Conservation (phyloP, 1,140 invertebrate genomes). For the Aethina tumida region DNA sequence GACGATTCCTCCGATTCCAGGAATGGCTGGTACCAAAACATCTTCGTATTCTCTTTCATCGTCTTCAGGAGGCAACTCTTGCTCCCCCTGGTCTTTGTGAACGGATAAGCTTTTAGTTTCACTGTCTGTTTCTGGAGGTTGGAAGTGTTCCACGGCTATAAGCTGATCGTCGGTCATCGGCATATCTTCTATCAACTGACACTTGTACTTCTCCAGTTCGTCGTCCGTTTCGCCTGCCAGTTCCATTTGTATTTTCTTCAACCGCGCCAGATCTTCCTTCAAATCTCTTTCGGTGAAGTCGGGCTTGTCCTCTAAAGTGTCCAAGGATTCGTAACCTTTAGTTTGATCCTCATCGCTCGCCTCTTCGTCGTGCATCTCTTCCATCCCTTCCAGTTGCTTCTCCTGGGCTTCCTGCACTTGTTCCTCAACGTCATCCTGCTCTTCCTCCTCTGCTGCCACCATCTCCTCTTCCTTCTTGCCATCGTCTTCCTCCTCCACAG, state of each 20-base stretch:
- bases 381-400: conserved; percentile 2
- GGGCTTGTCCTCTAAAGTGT: conserved; percentile 2
- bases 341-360: conserved; percentile 5
- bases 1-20: conserved; percentile 45
- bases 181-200: conserved; percentile 19
- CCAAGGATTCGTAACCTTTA: conserved; percentile 7
- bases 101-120: conserved; percentile 5
- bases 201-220: conserved; percentile 25
- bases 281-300: not conserved
- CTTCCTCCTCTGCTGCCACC: conserved; percentile 5
- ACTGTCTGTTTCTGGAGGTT: conserved; percentile 1
- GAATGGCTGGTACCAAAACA: conserved; percentile 38
- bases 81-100: conserved; percentile 10
- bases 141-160: conserved; percentile 14
- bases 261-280: not conserved
- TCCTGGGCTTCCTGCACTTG: conserved; percentile 9
- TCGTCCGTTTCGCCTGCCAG: conserved; percentile 23
- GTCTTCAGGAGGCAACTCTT: not conserved
- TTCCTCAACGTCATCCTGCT: conserved; percentile 4
- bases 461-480: not conserved
- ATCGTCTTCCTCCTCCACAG: not conserved
- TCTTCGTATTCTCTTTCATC: conserved; percentile 22
- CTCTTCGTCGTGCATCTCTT: conserved; percentile 3
- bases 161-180: conserved; percentile 17
- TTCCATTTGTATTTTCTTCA: conserved; percentile 9